These are phyloP conservation scores for Trichomalopsis sarcophagae DNA, from an alignment of 1,140 invertebrate species.

Conservation along the genomic window DNA sequence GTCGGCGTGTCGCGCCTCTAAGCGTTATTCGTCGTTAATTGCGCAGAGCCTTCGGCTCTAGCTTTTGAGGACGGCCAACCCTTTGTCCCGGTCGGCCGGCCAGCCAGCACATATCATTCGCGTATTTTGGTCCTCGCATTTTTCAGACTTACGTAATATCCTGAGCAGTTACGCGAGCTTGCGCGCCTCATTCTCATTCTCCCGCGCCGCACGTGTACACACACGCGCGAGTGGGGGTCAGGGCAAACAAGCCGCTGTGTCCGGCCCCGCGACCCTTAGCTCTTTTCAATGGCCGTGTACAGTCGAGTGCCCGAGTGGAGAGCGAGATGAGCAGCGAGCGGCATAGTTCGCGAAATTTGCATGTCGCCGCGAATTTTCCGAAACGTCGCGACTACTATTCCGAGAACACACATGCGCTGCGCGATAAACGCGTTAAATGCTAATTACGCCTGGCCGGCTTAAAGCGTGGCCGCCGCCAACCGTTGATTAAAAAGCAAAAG, in stretches of 20 bases:
- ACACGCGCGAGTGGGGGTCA: constrained; percentile 21
- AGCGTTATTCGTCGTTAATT: constrained; percentile 69
- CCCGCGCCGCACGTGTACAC: constrained; percentile 49
- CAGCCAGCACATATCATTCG: constrained; percentile 52
- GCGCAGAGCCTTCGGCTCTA: constrained; percentile 67
- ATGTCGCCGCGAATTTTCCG: constrained; percentile 35
- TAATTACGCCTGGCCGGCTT: constrained; percentile 28
- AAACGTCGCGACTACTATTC: background rate
- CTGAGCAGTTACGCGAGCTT: constrained; percentile 59
- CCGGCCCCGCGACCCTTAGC: constrained; percentile 41
- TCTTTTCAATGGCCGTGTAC: constrained; percentile 38
- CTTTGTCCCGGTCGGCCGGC: constrained; percentile 64
- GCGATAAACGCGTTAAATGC: constrained; percentile 28
- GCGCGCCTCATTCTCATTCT: constrained; percentile 51
- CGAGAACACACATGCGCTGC: background rate
- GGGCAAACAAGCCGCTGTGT: constrained; percentile 8
- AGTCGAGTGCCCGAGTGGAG: background rate
- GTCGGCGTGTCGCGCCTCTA: constrained; percentile 20
- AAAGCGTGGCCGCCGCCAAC: constrained; percentile 1
- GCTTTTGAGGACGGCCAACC: constrained; percentile 65
- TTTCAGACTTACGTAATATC: constrained; percentile 72
- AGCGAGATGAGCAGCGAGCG: background rate
- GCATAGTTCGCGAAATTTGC: constrained; percentile 19
- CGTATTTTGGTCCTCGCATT: constrained; percentile 67
- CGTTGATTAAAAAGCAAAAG: constrained; percentile 21